Base-by-base conservation (phyloP, 1,140 invertebrate species). In the Fopius arisanus region DNA sequence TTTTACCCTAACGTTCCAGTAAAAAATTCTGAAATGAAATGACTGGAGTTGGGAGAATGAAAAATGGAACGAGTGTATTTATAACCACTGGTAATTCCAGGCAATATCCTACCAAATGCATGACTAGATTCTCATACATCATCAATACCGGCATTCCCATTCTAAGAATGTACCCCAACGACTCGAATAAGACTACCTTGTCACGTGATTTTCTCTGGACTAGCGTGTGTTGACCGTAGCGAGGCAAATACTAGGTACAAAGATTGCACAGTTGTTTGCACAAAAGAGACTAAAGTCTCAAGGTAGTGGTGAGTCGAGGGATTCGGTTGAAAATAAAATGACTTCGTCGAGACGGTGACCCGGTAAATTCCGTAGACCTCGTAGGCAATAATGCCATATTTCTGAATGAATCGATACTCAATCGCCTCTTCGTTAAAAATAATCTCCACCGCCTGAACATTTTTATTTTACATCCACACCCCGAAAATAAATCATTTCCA, bases 381-480 rank as follows among this genome's bases (percentile, higher is more conserved):
- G 59, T 59, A 33, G 23, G 21, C 51, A 70, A 70, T 70, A 70
- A 70, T 70, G 28, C n/a, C 26, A 54, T 59, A 59, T 70, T 70
- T 70, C n/a, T 29, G 14, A 14, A 28, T 9, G 29, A 26, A 70
- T 70, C 68, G 12, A 70, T 70, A 43, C n/a, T n/a, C n/a, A n/a
- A n/a, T n/a, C n/a, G n/a, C n/a, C n/a, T 19, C 5, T 48, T 28
- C 3, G 7, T 48, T 12, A 40, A 23, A 67, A 21, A 21, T 1
- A 67, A n/a, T n/a, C n/a, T n/a, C n/a, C n/a, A n/a, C n/a, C n/a
- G n/a, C n/a, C n/a, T n/a, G n/a, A n/a, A n/a, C n/a, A n/a, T n/a
- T n/a, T n/a, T n/a, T n/a, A n/a, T n/a, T n/a, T n/a, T n/a, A n/a
- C n/a, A n/a, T n/a, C n/a, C n/a, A n/a, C n/a, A n/a, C n/a, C n/a